phyloP scores from a whole-genome alignment of 2,888 invertebrate genomes.

The Caenorhabditis uteleia region DNA sequence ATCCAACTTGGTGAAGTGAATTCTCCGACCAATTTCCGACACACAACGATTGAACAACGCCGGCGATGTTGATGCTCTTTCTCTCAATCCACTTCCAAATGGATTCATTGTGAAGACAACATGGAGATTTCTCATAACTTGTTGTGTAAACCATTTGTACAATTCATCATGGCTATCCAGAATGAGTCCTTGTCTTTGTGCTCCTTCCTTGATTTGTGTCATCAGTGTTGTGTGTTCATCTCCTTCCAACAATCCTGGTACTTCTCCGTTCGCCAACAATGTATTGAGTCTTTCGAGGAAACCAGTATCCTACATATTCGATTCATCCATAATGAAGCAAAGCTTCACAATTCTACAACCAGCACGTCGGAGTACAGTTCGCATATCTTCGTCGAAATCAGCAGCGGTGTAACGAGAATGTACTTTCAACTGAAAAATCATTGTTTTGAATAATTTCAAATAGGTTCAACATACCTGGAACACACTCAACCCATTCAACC shows the following conservation, averaged over 20 bases:
- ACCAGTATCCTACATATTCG: slow-evolving; percentile 91
- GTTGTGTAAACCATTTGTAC: slow-evolving; percentile 98
- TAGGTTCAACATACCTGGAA: too few species aligned
- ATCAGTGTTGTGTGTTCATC: slow-evolving; percentile 98
- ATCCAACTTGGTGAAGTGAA: slow-evolving; percentile 78
- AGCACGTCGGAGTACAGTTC: slow-evolving; percentile 75
- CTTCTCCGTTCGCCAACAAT: slow-evolving; percentile 93
- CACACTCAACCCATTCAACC: slow-evolving; percentile 98
- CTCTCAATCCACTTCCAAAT: slow-evolving; percentile 95
- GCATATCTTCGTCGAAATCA: slow-evolving; percentile 97
- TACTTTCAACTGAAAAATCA: slow-evolving; percentile 77
- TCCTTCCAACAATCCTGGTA: slow-evolving; percentile 76
- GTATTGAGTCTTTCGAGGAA: slow-evolving; percentile 99
- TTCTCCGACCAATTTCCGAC: slow-evolving; percentile 98
- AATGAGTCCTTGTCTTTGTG: slow-evolving; percentile 96
- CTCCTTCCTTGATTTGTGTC: slow-evolving; percentile 99
- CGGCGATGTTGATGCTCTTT: slow-evolving; percentile 97
- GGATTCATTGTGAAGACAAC: slow-evolving; percentile 99
- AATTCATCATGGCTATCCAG: slow-evolving; percentile 96
- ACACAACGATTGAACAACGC: slow-evolving; percentile 98
- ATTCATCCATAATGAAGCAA: slow-evolving; percentile 97
- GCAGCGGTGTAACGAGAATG: slow-evolving; percentile 98
- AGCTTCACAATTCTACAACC: slow-evolving; percentile 87
- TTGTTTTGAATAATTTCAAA: too few species aligned
- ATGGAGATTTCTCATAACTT: slow-evolving; percentile 95